Evolutionary conservation across 1,140 invertebrate genomes (phyloP), one percentile per base, ranked within the genome.

Genomic region (Drosophila gunungcola): DNA sequence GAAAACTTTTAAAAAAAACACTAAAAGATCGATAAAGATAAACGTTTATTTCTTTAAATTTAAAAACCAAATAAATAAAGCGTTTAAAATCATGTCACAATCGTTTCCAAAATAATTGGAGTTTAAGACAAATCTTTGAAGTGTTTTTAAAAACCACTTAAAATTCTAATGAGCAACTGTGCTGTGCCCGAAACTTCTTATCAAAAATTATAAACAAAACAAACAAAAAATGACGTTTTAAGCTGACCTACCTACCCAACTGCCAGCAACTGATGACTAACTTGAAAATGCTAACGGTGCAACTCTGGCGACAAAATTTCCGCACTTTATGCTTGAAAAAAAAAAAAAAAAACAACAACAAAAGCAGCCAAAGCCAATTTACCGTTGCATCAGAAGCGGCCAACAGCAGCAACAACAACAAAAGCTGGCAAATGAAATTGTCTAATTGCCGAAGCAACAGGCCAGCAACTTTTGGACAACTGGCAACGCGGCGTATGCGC

Each of bases 371-470:
- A 63, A 45, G n/a, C 32, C 42, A 63, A 68, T 82, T 68, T 68
- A 83, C 68, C 57, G 62, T 81, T 82, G 73, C 70, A 61, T 56
- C 60, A 73, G 75, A 46, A 39, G 38, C 42, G 34, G 21, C 42
- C 21, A 58, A 21, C 32, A 48, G 13, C 21, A 63, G 10, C 16
- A 63, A 13, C 25, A 53, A 29, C 58, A 42, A 42, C 29, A 16
- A 36, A 49, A 51, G 21, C 48, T 41, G 41, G 43, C 43, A 41
- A 75, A 74, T 65, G 42, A 57, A 78, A 80, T 61, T 75, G 63
- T 78, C 69, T 69, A 78, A 82, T 82, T 74, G 69, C 58, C 45
- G 41, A 55, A 43, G 56, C 49, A 74, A 55, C 54, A 39, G 29
- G 32, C 41, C 21, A 64, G 45, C 73, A 54, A 25, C 53, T 61